Percentiles rank a stretch among this genome's conserved stretches.
phyloP scores from a whole-genome alignment of 1,140 invertebrate genomes.

The Dinothrombium tinctorium region DNA sequence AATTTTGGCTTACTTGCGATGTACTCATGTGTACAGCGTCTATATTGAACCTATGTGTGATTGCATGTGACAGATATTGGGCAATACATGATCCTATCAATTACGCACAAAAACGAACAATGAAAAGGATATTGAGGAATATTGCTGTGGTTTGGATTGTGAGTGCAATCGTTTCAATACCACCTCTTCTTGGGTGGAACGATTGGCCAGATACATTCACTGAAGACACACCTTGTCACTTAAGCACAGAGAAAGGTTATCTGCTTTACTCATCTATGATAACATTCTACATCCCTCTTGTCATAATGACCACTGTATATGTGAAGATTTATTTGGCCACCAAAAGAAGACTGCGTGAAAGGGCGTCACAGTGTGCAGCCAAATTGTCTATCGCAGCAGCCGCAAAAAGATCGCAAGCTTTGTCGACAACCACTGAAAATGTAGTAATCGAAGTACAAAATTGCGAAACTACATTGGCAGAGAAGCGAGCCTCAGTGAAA shows the following conservation, averaged over 20 bases:
- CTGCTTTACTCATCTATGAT: conserved; percentile 65
- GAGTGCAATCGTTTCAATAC: conserved; percentile 78
- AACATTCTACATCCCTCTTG: conserved; percentile 84
- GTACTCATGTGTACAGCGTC: conserved; percentile 76
- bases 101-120: conserved; percentile 79
- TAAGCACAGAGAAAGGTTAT: conserved; percentile 40
- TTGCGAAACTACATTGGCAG: too few relatives aligned
- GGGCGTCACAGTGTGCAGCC: too few relatives aligned
- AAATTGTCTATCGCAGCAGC: too few relatives aligned
- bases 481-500: too few relatives aligned
- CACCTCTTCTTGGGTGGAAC: conserved; percentile 91
- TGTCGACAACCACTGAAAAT: too few relatives aligned
- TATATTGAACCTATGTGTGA: conserved; percentile 83
- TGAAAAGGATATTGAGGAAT: conserved; percentile 66
- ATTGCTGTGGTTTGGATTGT: conserved; percentile 66
- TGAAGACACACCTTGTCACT: conserved; percentile 30
- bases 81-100: conserved; percentile 94
- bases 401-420: not conserved
- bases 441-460: too few relatives aligned
- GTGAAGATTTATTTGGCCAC: conserved; percentile 52
- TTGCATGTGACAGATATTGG: conserved; percentile 72
- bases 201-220: conserved; percentile 71
- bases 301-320: conserved; percentile 90
- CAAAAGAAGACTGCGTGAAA: too few relatives aligned
- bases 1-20: conserved; percentile 89